Percentiles rank a stretch among this genome's conserved stretches.
Evolutionary conservation across 2,797 vertebrate genomes (phyloP).

Genomic region (Acanthopagrus latus): DNA sequence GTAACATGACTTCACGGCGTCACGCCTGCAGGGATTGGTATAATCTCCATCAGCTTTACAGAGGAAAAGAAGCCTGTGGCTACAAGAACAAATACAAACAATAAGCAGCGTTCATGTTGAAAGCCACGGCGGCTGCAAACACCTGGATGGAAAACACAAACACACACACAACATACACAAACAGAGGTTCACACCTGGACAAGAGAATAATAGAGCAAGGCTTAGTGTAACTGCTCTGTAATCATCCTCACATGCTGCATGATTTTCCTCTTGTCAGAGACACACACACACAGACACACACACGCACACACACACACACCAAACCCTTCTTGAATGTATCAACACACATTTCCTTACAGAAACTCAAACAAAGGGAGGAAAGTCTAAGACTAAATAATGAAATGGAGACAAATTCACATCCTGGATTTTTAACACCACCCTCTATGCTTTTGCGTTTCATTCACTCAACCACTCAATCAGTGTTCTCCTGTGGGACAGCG

Average conservation of each 20-base stretch:
- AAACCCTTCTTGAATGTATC: neutral
- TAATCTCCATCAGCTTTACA: constrained; percentile 42
- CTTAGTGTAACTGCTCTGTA: constrained; percentile 65
- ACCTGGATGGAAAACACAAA: constrained; percentile 70
- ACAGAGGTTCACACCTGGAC: constrained; percentile 73
- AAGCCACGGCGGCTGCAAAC: constrained; percentile 57
- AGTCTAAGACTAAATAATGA: constrained; percentile 51
- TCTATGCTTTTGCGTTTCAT: neutral
- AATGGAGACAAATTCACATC: constrained; percentile 53
- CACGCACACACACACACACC: constrained; percentile 20
- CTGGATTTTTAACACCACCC: constrained; percentile 34
- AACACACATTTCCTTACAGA: constrained; percentile 2
- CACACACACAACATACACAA: constrained; percentile 38
- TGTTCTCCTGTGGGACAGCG: constrained; percentile 1
- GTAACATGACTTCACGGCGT: constrained; percentile 63
- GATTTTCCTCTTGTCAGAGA: constrained; percentile 29
- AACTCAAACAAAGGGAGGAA: constrained; percentile 71
- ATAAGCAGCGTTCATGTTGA: constrained; percentile 45
- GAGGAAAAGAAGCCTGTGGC: constrained; percentile 31
- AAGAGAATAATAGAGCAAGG: constrained; percentile 58
- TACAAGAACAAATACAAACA: constrained; percentile 56
- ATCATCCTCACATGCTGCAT: constrained; percentile 57
- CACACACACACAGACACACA: constrained; percentile 7
- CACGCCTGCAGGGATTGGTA: constrained; percentile 24
- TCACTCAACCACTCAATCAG: constrained; percentile 46